phyloP scores from a whole-genome alignment of 2,113 vertebrate genomes.

The Pycnonotus jocosus region DNA sequence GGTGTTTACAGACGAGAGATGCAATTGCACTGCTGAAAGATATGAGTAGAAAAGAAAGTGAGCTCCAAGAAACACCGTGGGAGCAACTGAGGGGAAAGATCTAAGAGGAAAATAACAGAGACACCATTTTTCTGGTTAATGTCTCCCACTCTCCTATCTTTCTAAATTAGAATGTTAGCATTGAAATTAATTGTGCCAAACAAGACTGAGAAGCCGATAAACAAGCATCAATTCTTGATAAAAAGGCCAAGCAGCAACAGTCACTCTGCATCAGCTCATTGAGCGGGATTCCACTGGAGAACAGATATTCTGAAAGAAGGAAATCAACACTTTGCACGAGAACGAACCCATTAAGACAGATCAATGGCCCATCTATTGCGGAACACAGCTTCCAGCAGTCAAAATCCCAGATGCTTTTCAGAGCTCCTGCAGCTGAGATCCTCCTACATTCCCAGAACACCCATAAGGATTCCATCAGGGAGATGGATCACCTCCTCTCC shows the following conservation, averaged over 20 bases:
- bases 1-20: neutral
- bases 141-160: neutral
- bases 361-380: neutral
- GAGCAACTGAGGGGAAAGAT: neutral
- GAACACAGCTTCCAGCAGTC: neutral
- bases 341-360: neutral
- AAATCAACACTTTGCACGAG: neutral
- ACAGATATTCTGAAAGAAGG: neutral
- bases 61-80: neutral
- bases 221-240: neutral
- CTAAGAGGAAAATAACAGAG: neutral
- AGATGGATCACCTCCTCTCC: neutral
- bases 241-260: neutral
- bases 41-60: neutral
- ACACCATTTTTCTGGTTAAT: neutral
- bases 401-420: neutral
- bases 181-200: neutral
- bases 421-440: neutral
- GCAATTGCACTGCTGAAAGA: neutral
- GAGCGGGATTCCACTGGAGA: neutral
- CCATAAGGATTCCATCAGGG: neutral
- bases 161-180: neutral
- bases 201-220: neutral
- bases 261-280: neutral
- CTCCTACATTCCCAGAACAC: neutral